Percentiles rank a stretch among this genome's conserved stretches.
Evolutionary conservation across 2,113 vertebrate species (phyloP).

Genomic region (Bostrychus sinensis): DNA sequence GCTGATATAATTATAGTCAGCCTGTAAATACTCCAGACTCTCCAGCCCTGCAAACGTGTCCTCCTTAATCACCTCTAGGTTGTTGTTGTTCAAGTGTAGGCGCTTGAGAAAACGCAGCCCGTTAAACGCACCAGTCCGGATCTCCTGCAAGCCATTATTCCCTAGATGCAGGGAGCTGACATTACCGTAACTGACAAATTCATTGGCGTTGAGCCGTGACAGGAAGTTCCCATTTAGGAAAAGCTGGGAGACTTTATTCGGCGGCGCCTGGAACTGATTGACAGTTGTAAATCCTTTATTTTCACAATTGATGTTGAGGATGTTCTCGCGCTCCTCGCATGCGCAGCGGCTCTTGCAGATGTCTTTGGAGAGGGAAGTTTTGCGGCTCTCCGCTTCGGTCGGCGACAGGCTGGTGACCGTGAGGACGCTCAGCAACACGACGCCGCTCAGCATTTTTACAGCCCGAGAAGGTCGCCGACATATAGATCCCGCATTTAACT

Average conservation of each 20-base stretch:
- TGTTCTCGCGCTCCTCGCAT: conserved; percentile 95
- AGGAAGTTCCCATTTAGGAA: conserved; percentile 97
- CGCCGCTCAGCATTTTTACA: conserved; percentile 95
- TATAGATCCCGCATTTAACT: conserved; percentile 74
- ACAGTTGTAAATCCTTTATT: conserved; percentile 96
- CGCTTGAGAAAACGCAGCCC: conserved; percentile 93
- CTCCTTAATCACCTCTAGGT: conserved; percentile 92
- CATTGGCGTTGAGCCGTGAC: conserved; percentile 89
- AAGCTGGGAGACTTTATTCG: conserved; percentile 93
- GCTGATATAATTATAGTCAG: conserved; percentile 99
- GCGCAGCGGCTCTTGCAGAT: conserved; percentile 94
- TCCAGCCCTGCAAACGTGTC: conserved; percentile 94
- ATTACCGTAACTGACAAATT: conserved; percentile 95
- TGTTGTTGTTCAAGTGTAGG: conserved; percentile 97
- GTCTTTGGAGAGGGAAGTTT: conserved; percentile 91
- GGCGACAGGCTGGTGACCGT: conserved; percentile 89
- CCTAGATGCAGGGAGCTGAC: conserved; percentile 94
- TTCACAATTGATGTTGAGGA: conserved; percentile 96
- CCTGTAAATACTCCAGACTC: conserved; percentile 96
- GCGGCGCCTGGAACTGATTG: conserved; percentile 89
- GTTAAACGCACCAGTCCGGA: conserved; percentile 88
- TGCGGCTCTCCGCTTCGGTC: conserved; percentile 89
- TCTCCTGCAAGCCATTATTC: conserved; percentile 97
- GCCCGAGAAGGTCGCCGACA: conserved; percentile 58
- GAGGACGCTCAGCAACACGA: conserved; percentile 93